Percentiles rank a stretch among this genome's conserved stretches.
Conservation (phyloP, 2,888 invertebrate genomes). For the Tinea semifulvella region DNA sequence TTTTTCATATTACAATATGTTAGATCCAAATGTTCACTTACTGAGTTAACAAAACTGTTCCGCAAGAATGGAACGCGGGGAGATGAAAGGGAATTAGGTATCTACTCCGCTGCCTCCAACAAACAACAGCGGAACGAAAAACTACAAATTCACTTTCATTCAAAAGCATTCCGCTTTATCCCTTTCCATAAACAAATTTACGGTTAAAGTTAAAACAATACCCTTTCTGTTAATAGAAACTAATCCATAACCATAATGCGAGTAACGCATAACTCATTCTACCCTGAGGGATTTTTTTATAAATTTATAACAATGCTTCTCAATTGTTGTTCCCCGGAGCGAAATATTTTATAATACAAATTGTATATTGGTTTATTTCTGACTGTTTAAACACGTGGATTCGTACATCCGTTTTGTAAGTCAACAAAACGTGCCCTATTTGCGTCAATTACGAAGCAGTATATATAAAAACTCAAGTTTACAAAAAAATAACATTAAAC, state of each 20-base stretch:
- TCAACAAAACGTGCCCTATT: constrained; percentile 9
- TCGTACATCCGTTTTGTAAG: constrained; percentile 9
- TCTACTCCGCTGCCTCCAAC: neutral
- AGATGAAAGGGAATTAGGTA: constrained; percentile 5
- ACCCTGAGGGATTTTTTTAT: neutral
- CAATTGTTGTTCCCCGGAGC: neutral
- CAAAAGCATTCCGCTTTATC: neutral
- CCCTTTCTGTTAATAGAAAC: too few relatives aligned
- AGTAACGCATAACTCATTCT: too few relatives aligned
- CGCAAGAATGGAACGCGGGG: constrained; percentile 6
- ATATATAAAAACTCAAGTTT: neutral
- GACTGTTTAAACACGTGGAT: constrained; percentile 7
- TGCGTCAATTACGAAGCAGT: constrained; percentile 2
- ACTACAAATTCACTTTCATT: constrained; percentile 9
- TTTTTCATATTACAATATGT: too few relatives aligned
- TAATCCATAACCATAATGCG: too few relatives aligned
- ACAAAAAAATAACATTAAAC: constrained; percentile 2
- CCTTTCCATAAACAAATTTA: too few relatives aligned
- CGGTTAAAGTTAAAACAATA: too few relatives aligned
- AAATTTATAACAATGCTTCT: neutral
- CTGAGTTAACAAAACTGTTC: neutral
- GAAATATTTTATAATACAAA: neutral
- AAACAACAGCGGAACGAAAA: neutral
- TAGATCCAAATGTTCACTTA: neutral
- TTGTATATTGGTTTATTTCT: constrained; percentile 6